These are phyloP conservation scores for Chaenodraco wilsoni DNA, from an alignment of 2,797 vertebrate genomes.

Conservation along the genomic window DNA sequence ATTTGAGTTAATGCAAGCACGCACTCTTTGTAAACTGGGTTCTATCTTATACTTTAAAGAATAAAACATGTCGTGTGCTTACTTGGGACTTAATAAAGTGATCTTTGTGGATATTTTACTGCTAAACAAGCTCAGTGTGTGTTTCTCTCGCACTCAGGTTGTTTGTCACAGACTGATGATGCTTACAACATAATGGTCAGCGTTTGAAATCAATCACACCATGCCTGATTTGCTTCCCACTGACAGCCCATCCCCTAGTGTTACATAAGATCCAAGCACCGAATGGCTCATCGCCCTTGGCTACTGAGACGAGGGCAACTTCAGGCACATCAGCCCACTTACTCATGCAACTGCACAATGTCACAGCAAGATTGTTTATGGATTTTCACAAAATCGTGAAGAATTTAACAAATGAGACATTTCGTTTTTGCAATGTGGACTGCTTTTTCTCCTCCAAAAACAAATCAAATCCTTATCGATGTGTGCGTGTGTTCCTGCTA, in stretches of 20 bases:
- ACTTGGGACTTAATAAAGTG: constrained; percentile 84
- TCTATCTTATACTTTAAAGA: constrained; percentile 55
- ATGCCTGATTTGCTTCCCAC: constrained; percentile 67
- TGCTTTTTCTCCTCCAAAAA: not conserved
- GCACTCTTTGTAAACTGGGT: constrained; percentile 71
- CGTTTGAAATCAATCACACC: constrained; percentile 71
- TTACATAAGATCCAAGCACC: constrained; percentile 76
- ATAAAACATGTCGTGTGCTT: constrained; percentile 72
- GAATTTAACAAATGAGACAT: constrained; percentile 30
- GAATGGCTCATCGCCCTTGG: constrained; percentile 66
- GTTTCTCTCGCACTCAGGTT: constrained; percentile 49
- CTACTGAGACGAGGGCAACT: constrained; percentile 69
- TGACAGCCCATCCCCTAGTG: constrained; percentile 50
- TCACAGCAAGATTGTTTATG: constrained; percentile 56
- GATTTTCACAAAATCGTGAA: constrained; percentile 30
- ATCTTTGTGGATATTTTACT: constrained; percentile 74
- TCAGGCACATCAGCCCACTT: constrained; percentile 69
- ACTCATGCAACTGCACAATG: constrained; percentile 75
- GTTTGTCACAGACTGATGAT: constrained; percentile 46
- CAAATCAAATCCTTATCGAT: not conserved
- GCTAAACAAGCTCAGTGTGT: constrained; percentile 62
- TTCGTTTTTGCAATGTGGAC: constrained; percentile 7
- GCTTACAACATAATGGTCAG: constrained; percentile 45
- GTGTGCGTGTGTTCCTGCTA: constrained; percentile 5
- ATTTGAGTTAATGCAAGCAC: constrained; percentile 63